Percentiles rank a stretch among this genome's conserved stretches.
These are phyloP conservation scores for Tringa solitaria DNA, from an alignment of 2,113 vertebrate genomes.

Conservation along the genomic window DNA sequence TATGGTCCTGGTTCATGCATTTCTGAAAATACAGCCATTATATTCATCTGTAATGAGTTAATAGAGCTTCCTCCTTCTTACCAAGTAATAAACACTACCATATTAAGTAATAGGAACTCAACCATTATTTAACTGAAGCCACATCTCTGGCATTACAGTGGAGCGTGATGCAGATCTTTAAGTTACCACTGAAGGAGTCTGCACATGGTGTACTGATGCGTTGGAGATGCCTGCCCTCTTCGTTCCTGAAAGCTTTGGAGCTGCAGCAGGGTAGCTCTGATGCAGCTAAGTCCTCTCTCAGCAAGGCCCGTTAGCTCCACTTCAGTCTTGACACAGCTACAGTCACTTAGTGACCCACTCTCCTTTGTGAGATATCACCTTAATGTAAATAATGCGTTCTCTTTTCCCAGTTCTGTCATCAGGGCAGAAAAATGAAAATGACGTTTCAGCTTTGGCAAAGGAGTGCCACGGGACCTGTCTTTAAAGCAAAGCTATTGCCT, in stretches of 20 bases:
- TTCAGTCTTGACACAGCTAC: not conserved
- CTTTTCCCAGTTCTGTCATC: not conserved
- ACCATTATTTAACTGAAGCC: not conserved
- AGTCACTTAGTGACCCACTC: not conserved
- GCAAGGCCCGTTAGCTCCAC: not conserved
- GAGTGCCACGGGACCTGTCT: not conserved
- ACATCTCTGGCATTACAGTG: not conserved
- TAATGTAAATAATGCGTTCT: not conserved
- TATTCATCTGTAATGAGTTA: not conserved
- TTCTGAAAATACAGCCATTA: not conserved
- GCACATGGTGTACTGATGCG: not conserved
- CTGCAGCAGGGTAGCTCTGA: not conserved
- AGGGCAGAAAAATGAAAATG: not conserved
- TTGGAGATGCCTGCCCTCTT: not conserved
- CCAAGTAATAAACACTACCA: not conserved
- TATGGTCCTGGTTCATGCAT: not conserved
- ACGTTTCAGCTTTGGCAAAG: not conserved
- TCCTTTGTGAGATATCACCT: not conserved
- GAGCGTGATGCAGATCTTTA: not conserved
- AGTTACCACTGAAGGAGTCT: not conserved
- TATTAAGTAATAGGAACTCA: not conserved
- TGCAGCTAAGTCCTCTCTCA: not conserved
- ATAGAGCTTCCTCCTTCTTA: not conserved
- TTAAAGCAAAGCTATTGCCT: not conserved
- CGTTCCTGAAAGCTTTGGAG: not conserved